Evolutionary conservation across 2,888 invertebrate species (phyloP).

Genomic region (Villa cingulata): DNA sequence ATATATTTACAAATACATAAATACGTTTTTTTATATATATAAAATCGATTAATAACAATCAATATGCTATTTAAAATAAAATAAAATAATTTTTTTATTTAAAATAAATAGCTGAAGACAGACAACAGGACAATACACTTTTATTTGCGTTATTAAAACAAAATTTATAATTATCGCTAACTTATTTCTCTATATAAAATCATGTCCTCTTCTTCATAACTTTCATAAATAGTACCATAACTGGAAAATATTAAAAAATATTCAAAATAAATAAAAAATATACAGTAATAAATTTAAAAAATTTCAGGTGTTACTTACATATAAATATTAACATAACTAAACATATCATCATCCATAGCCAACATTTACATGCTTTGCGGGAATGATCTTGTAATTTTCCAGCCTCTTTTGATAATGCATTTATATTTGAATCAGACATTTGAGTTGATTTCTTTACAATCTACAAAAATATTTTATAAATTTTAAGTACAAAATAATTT

Average conservation of each 20-base stretch:
- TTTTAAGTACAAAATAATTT: slow-evolving; percentile 1
- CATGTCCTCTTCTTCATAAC: slow-evolving; percentile 58
- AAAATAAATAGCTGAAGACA: no score
- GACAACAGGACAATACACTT: no score
- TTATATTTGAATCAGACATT: slow-evolving; percentile 65
- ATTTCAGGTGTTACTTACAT: slow-evolving; percentile 44
- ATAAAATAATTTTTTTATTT: no score
- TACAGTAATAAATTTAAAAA: slow-evolving; percentile 19
- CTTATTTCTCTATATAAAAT: not conserved
- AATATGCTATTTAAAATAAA: no score
- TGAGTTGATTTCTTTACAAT: slow-evolving; percentile 60
- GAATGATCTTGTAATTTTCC: slow-evolving; percentile 73
- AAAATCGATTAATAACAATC: no score
- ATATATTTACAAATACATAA: no score
- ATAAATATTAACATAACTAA: slow-evolving; percentile 78
- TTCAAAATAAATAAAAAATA: slow-evolving; percentile 6
- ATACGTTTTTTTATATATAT: no score
- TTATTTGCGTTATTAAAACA: no score
- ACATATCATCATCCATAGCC: slow-evolving; percentile 85
- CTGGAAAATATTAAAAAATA: slow-evolving; percentile 39
- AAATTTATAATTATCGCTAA: no score
- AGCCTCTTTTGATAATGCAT: slow-evolving; percentile 65
- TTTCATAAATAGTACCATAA: slow-evolving; percentile 89
- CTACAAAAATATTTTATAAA: slow-evolving; percentile 29
- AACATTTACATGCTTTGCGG: slow-evolving; percentile 79